Evolutionary conservation across 2,888 invertebrate genomes (phyloP).

Genomic region (Coremacera marginata): DNA sequence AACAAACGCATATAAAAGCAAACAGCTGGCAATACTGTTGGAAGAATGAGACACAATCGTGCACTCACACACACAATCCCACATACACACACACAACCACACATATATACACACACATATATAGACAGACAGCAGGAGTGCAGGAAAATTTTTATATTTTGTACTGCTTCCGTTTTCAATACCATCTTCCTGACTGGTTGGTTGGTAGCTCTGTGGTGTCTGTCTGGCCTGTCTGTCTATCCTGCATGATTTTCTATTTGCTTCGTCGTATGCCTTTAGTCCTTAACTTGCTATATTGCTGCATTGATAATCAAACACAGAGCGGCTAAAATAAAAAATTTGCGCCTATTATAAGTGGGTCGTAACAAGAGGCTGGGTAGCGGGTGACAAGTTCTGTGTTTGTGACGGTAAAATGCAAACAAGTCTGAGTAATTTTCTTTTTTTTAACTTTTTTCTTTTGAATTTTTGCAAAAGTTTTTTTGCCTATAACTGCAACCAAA

Average conservation of each 20-base stretch:
- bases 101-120: background rate
- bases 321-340: background rate
- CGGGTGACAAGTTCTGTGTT: background rate
- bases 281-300: background rate
- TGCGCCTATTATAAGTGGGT: conserved; percentile 2
- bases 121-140: background rate
- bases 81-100: background rate
- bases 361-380: background rate
- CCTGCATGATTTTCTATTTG: background rate
- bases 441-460: background rate
- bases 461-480: background rate
- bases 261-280: background rate
- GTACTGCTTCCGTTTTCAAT: conserved; percentile 42
- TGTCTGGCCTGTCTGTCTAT: conserved; percentile 3
- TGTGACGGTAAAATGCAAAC: background rate
- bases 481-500: conserved; percentile 3
- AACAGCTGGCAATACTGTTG: background rate
- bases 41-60: background rate
- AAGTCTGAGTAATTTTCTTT: background rate
- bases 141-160: conserved; percentile 31
- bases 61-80: background rate
- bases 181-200: conserved; percentile 20
- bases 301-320: background rate
- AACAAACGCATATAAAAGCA: background rate
- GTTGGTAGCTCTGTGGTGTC: background rate